Percentiles rank a stretch among this genome's conserved stretches.
These are phyloP conservation scores for Noctua janthina DNA, from an alignment of 2,888 invertebrate species.

Conservation along the genomic window DNA sequence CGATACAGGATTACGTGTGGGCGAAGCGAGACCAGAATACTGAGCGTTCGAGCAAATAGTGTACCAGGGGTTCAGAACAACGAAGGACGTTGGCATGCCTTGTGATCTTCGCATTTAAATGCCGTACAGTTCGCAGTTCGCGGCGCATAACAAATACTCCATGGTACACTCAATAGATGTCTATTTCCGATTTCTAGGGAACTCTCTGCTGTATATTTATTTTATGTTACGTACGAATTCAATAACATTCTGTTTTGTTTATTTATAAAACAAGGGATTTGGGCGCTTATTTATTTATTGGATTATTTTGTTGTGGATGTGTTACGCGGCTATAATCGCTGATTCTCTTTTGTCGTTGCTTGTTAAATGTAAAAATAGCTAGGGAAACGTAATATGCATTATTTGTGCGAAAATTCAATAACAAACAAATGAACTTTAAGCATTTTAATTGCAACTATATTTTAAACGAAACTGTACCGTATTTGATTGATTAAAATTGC, in stretches of 20 bases:
- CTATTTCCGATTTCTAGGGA: constrained; percentile 72
- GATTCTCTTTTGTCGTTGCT: neutral
- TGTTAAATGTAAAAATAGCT: neutral
- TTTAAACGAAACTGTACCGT: neutral
- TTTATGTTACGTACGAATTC: constrained; percentile 49
- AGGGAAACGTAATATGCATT: neutral
- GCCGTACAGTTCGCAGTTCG: constrained; percentile 70
- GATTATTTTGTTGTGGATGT: constrained; percentile 31
- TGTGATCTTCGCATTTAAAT: constrained; percentile 76
- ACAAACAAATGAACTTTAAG: neutral
- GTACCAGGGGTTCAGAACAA: constrained; percentile 54
- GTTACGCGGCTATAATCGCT: neutral
- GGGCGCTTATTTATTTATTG: constrained; percentile 29
- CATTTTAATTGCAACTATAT: neutral
- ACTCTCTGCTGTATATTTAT: constrained; percentile 48
- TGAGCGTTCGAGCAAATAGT: constrained; percentile 52
- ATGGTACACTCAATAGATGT: constrained; percentile 65
- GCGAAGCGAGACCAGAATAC: constrained; percentile 68
- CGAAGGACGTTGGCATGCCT: constrained; percentile 78
- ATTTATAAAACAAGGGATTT: constrained; percentile 17
- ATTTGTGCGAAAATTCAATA: neutral
- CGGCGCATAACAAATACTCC: constrained; percentile 72
- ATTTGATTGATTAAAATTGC: constrained; percentile 9
- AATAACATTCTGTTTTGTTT: constrained; percentile 47
- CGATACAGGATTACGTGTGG: constrained; percentile 72